These are phyloP conservation scores for Leptonema lineaticorne DNA, from an alignment of 1,140 invertebrate species.

Conservation along the genomic window DNA sequence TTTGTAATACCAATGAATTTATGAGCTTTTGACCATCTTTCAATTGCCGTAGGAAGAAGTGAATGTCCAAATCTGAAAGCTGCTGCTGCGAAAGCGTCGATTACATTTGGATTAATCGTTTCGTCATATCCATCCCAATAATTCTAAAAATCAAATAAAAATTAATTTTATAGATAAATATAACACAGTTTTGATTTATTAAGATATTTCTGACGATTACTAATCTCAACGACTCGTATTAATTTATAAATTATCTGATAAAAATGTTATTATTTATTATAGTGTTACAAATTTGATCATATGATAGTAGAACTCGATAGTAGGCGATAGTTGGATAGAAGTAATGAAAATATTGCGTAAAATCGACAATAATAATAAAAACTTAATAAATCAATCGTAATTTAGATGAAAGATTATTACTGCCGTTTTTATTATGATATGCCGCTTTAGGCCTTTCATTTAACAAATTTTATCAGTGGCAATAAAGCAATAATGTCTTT, in stretches of 20 bases:
- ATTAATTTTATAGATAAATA: constrained; percentile 14
- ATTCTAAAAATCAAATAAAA: constrained; percentile 61
- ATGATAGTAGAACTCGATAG: background rate
- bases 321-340: background rate
- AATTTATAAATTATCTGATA: too few relatives aligned
- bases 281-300: background rate
- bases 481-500: constrained; percentile 10
- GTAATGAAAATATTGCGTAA: background rate
- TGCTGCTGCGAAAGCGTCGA: constrained; percentile 84
- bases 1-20: constrained; percentile 74
- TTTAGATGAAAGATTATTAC: background rate
- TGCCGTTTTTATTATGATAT: constrained; percentile 1
- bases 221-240: background rate
- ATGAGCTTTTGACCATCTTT: constrained; percentile 90
- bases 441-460: background rate
- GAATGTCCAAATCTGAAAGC: constrained; percentile 91
- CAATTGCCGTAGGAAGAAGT: constrained; percentile 81
- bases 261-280: background rate
- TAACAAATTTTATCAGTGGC: background rate
- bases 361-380: background rate
- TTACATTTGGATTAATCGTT: constrained; percentile 80
- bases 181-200: too few relatives aligned
- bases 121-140: constrained; percentile 89
- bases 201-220: background rate
- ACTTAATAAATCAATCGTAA: constrained; percentile 22